Percentiles rank a stretch among this genome's conserved stretches.
These are phyloP conservation scores for Sinosuthora webbiana DNA, from an alignment of 2,113 vertebrate species.

Conservation along the genomic window DNA sequence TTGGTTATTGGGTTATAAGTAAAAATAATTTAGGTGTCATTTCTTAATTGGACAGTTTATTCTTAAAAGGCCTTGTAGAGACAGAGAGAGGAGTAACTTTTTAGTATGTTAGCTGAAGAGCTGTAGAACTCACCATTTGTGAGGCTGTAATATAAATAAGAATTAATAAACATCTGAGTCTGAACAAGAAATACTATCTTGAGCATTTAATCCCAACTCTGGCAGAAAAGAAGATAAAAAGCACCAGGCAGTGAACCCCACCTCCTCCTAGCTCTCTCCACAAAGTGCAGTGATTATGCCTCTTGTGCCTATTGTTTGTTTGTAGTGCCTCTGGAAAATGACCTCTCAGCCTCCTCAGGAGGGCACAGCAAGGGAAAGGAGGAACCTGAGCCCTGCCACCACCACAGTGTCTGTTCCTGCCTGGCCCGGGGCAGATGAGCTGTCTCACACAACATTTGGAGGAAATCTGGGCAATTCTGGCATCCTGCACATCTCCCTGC, in stretches of 20 bases:
- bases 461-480: not conserved
- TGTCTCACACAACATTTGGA: not conserved
- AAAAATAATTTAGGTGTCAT: not conserved
- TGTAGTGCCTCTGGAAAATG: not conserved
- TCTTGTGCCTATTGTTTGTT: not conserved
- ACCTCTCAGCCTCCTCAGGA: not conserved
- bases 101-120: not conserved
- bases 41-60: not conserved
- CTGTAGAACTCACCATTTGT: not conserved
- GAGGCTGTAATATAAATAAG: not conserved
- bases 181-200: not conserved
- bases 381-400: not conserved
- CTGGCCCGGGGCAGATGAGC: not conserved
- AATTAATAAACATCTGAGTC: not conserved
- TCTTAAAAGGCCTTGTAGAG: not conserved
- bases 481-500: not conserved
- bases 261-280: not conserved
- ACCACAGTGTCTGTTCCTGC: rapidly evolving
- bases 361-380: not conserved
- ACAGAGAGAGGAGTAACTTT: not conserved
- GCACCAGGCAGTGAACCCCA: rapidly evolving
- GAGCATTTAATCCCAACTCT: not conserved
- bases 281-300: not conserved
- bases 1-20: not conserved
- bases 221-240: not conserved